Base-by-base conservation (phyloP, 2,888 invertebrate species). In the Heliconius hortense region DNA sequence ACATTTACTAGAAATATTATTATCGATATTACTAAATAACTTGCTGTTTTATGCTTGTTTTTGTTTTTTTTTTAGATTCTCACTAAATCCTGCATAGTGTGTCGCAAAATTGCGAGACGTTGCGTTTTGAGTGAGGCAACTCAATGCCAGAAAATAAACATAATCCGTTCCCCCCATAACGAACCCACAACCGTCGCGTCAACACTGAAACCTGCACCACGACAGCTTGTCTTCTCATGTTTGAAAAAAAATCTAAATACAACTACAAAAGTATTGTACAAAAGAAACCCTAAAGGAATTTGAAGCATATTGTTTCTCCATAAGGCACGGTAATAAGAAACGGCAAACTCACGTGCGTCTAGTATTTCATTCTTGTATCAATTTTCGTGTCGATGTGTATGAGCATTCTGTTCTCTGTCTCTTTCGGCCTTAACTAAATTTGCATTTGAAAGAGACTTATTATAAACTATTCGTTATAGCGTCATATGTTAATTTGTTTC, bases 311-410 rank as follows among this genome's bases (percentile, higher is more conserved):
- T 87, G 83, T 86, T 82, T 82, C 84, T 85, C 81, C 82, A 84
- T 83, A 84, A 82, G 82, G 84, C 81, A 84, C 79, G 81, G 85
- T 84, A 84, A 88, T 83, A 82, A 79, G 82, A 87, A 82, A 76
- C 80, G 77, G 18, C 74, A 15, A 59, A 67, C 71, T 56, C 76
- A 68, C 76, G 67, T 69, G 28, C 73, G 70, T 80, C 80, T 81
- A 80, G 81, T 77, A 77, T 81, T 79, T 71, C 76, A 74, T 77
- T 77, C 67, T 77, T 26, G 77, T 80, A 79, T 80, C 80, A 77
- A 78, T 80, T 79, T 79, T 77, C 78, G 76, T 66, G 69, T 72
- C 48, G 69, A 62, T 69, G 73, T 74, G 72, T 73, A 66, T 70
- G 56, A 21, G 35, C 26, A 39, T 66, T 64, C 56, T 64, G 24